These are phyloP conservation scores for Mobula hypostoma DNA, from an alignment of 2,113 vertebrate genomes.

Conservation along the genomic window DNA sequence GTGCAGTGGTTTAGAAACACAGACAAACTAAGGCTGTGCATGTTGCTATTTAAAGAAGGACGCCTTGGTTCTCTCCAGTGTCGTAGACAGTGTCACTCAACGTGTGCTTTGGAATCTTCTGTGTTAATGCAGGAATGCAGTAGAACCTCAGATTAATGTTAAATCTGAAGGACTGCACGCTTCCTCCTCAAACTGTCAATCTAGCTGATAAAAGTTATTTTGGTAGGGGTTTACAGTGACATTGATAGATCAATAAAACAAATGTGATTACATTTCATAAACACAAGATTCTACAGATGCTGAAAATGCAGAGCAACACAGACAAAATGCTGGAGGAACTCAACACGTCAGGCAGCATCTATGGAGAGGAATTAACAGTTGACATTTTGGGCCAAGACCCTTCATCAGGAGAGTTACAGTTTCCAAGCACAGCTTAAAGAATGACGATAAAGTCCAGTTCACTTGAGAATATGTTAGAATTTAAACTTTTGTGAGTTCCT, in stretches of 20 bases:
- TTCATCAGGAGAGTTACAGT: background rate
- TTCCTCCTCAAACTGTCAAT: background rate
- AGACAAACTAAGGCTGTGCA: too few relatives aligned
- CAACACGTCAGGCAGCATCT: too few relatives aligned
- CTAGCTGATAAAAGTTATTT: background rate
- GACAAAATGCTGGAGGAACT: too few relatives aligned
- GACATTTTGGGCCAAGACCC: too few relatives aligned
- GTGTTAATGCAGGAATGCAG: background rate
- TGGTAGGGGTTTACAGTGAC: too few relatives aligned
- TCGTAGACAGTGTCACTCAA: background rate
- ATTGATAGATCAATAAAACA: background rate
- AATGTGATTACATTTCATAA: background rate
- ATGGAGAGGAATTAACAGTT: too few relatives aligned
- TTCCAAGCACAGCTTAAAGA: background rate
- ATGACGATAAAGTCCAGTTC: background rate
- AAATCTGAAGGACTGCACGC: background rate
- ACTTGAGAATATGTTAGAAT: background rate
- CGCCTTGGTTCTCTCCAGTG: background rate
- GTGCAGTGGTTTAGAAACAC: too few relatives aligned
- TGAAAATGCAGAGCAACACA: too few relatives aligned
- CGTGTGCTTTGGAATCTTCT: background rate
- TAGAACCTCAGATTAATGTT: background rate
- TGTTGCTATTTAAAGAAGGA: background rate
- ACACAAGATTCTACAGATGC: too few relatives aligned
- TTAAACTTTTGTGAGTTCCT: background rate